Conservation (phyloP, 2,797 vertebrate species). For the Sebastes nivosus region DNA sequence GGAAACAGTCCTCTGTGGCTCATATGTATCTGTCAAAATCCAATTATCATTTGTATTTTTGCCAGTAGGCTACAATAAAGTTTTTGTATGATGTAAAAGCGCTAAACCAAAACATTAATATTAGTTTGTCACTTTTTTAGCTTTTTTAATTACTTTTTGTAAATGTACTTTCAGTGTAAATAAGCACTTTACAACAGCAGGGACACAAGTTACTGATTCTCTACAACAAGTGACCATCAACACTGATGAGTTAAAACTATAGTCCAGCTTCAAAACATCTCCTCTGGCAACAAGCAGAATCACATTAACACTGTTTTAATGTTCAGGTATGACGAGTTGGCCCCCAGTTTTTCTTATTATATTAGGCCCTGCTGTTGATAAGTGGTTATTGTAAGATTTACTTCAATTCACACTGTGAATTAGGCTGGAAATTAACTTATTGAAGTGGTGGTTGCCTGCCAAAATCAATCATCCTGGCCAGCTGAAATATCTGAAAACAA, state of each 20-base stretch:
- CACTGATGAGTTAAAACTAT: constrained; percentile 22
- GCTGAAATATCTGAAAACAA: constrained; percentile 39
- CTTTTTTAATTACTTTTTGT: background rate
- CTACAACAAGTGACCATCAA: constrained; percentile 22
- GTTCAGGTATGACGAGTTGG: background rate
- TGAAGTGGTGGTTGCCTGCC: constrained; percentile 1
- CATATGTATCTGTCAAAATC: background rate
- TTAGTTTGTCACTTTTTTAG: background rate
- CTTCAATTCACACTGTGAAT: constrained; percentile 5
- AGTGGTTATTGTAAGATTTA: constrained; percentile 20
- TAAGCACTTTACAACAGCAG: constrained; percentile 31
- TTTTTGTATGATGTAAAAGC: background rate
- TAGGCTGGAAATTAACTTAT: constrained; percentile 2
- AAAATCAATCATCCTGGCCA: constrained; percentile 22
- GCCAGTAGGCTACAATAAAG: background rate
- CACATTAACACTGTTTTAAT: background rate
- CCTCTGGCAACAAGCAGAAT: constrained; percentile 4
- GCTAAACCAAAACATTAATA: background rate
- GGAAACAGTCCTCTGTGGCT: background rate
- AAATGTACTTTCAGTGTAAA: background rate
- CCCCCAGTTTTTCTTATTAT: background rate
- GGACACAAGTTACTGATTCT: constrained; percentile 23
- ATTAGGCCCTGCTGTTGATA: constrained; percentile 18
- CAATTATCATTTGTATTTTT: background rate
- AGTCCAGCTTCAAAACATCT: constrained; percentile 40